Percentiles rank a stretch among this genome's conserved stretches.
Conservation (phyloP, 2,888 invertebrate species). For the Cartodere bifasciata region DNA sequence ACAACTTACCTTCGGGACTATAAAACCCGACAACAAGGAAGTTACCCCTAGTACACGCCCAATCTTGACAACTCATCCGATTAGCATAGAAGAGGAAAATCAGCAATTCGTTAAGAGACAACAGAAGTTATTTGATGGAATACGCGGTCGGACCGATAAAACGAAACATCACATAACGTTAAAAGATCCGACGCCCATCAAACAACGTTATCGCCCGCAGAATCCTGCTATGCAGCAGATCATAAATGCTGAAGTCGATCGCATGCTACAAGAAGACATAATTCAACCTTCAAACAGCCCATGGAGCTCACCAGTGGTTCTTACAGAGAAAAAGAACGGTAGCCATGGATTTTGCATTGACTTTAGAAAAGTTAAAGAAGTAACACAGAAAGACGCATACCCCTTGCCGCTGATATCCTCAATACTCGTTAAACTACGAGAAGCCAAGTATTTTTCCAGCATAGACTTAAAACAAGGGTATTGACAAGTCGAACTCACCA, state of each 20-base stretch:
- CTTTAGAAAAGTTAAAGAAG: slow-evolving; percentile 17
- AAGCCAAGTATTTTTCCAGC: slow-evolving; percentile 15
- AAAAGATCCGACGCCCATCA: slow-evolving; percentile 6
- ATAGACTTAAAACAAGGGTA: slow-evolving; percentile 19
- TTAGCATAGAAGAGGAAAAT: too few relatives aligned
- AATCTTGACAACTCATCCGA: too few relatives aligned
- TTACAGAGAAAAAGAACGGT: slow-evolving; percentile 7
- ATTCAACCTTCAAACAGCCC: slow-evolving; percentile 8
- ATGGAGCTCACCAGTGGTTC: slow-evolving; percentile 9
- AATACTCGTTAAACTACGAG: slow-evolving; percentile 14
- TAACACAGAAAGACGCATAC: slow-evolving; percentile 16
- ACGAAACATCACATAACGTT: slow-evolving; percentile 9
- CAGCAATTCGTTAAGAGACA: too few relatives aligned
- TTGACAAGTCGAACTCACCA: slow-evolving; percentile 17
- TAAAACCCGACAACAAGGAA: too few relatives aligned
- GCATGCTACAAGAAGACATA: slow-evolving; percentile 5
- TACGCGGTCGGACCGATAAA: too few relatives aligned
- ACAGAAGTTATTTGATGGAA: too few relatives aligned
- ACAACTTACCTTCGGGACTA: too few relatives aligned
- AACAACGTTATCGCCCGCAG: slow-evolving; percentile 10
- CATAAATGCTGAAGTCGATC: slow-evolving; percentile 7
- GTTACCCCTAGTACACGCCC: too few relatives aligned
- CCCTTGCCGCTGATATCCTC: slow-evolving; percentile 16
- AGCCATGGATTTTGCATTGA: slow-evolving; percentile 17
- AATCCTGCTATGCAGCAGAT: slow-evolving; percentile 10